Evolutionary conservation across 1,140 invertebrate genomes (phyloP).

Genomic region (Apis dorsata): DNA sequence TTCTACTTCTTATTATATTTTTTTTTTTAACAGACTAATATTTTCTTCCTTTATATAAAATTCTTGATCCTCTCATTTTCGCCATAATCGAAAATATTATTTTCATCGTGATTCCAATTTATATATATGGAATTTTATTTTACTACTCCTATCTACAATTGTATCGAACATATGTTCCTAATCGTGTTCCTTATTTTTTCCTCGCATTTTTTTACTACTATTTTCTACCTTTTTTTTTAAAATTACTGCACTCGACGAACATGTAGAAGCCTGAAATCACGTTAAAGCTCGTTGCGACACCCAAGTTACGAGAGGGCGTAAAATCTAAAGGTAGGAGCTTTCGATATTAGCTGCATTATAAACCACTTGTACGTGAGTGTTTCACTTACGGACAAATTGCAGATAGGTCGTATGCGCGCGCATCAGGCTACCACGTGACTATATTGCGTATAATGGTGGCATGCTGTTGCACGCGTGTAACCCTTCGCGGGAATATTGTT

Average conservation of each 20-base stretch:
- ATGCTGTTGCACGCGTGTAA: neutral
- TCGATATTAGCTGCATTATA: conserved; percentile 55
- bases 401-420: conserved; percentile 8
- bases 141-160: too few relatives aligned
- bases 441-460: neutral
- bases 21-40: too few relatives aligned
- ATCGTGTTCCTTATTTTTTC: too few relatives aligned
- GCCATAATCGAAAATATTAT: too few relatives aligned
- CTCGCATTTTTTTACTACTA: neutral
- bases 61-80: too few relatives aligned
- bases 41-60: too few relatives aligned
- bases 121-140: too few relatives aligned
- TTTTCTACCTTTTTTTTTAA: neutral
- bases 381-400: conserved; percentile 51
- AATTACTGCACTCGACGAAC: neutral
- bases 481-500: conserved; percentile 7
- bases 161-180: too few relatives aligned
- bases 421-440: conserved; percentile 7
- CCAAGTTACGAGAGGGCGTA: conserved; percentile 48
- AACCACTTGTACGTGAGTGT: conserved; percentile 45
- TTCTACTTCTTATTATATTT: too few relatives aligned
- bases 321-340: conserved; percentile 6
- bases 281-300: conserved; percentile 49
- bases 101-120: too few relatives aligned
- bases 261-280: conserved; percentile 41